Conservation (phyloP, 2,113 vertebrate genomes). For the Sinocyclocheilus maitianheensis region DNA sequence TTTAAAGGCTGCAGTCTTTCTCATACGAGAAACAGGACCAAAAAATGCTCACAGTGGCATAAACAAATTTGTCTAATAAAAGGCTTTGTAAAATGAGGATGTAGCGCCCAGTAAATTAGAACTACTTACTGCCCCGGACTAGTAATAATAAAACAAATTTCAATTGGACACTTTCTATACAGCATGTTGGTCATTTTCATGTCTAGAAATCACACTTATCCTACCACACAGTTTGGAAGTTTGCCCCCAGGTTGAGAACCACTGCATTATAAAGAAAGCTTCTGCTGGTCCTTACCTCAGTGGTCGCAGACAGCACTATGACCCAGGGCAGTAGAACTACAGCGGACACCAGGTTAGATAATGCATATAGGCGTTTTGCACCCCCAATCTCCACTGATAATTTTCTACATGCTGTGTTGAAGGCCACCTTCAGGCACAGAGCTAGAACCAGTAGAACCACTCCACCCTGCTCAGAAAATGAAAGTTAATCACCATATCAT, state of each 20-base stretch:
- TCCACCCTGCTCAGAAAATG: conserved; percentile 80
- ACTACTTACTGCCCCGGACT: no score
- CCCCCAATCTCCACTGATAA: conserved; percentile 92
- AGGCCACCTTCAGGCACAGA: conserved; percentile 91
- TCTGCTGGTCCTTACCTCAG: conserved; percentile 79
- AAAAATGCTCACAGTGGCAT: background rate
- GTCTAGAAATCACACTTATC: background rate
- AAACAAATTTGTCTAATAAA: background rate
- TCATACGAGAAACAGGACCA: background rate
- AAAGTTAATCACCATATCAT: background rate
- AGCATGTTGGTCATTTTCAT: background rate
- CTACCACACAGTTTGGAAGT: background rate
- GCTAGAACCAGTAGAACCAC: conserved; percentile 90
- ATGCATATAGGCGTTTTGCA: conserved; percentile 90
- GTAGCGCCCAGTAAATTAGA: no score
- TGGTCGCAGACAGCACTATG: conserved; percentile 88
- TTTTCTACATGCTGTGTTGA: conserved; percentile 90
- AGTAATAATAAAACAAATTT: no score
- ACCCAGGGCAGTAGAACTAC: conserved; percentile 92
- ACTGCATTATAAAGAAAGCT: background rate
- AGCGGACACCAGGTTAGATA: conserved; percentile 89
- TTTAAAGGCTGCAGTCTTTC: background rate
- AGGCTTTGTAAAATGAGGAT: background rate
- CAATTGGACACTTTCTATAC: no score
- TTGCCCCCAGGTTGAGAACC: background rate